Conservation (phyloP, 2,797 vertebrate species). For the Dromococcyx pavoninus region DNA sequence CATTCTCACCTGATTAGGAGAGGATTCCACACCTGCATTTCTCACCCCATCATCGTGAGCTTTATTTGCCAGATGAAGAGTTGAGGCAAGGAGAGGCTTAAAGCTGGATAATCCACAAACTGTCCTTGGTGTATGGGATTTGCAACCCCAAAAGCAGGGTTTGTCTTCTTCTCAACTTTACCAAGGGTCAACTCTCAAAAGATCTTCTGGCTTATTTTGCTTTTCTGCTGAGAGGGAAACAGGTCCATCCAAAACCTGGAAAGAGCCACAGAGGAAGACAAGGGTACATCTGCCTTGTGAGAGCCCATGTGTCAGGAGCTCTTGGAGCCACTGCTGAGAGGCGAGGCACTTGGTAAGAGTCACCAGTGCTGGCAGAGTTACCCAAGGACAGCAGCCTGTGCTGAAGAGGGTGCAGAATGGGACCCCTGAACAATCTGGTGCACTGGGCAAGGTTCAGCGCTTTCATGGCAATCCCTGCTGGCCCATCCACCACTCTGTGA, state of each 20-base stretch:
- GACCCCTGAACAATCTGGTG: no score
- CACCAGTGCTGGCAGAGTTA: accelerated
- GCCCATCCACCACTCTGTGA: accelerated
- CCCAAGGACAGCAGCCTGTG: background rate
- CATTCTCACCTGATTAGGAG: background rate
- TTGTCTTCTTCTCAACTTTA: background rate
- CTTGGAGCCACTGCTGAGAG: background rate
- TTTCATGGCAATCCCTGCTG: background rate
- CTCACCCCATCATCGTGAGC: background rate
- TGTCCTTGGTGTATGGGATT: accelerated
- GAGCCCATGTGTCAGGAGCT: background rate
- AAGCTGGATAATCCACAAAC: accelerated
- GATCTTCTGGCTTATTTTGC: background rate
- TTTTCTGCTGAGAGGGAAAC: background rate
- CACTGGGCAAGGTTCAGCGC: accelerated
- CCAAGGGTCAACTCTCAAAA: background rate
- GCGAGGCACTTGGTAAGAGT: accelerated
- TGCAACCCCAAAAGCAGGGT: background rate
- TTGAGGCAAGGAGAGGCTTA: background rate
- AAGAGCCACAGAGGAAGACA: background rate
- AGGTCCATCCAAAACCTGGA: background rate
- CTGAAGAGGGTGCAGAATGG: background rate
- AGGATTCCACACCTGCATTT: background rate
- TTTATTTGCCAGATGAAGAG: background rate
- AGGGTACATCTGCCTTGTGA: no score